Base-by-base conservation (phyloP, 2,797 vertebrate species). In the Gallinago nigripennis region DNA sequence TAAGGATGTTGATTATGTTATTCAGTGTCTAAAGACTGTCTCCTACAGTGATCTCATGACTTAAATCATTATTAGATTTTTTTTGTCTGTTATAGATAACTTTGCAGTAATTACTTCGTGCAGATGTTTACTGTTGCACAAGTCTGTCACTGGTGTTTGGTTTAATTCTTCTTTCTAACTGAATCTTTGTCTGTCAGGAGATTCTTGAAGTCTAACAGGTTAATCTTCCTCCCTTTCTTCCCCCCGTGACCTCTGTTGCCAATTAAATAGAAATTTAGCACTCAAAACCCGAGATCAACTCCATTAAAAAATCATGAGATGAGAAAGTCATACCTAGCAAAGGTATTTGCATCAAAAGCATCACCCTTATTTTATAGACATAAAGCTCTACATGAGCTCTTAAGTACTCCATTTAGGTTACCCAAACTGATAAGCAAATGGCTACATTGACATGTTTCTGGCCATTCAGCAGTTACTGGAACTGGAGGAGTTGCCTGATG, bases 231-330 rank as follows among this genome's bases (percentile, higher is more conserved):
- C 30, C 11, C 15, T 17, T 72, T 60, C 19, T 2, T 73, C 8
- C 27, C 16, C 2, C 3, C 5, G 3, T 4, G 4, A 23, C 11
- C 5, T 86, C 15, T 11, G 11, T 15, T 68, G n/a, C 14, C 37
- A 71, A 4, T 6, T 43, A 46, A 37, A 76, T 8, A 69, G 16
- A 24, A 86, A 60, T 23, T 48, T 65, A 33, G 7, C 9, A 48
- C 33, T 90, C 35, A 51, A 21, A 82, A 63, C 8, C 10, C 2
- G 16, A 30, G 6, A 25, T 76, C 13, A 41, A 24, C 17, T 84
- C n/a, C 3, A 1, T 45, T 45, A 53, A 92, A 64, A 56, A 4
- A 12, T 39, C 4, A 0, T 33, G 69, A 82, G 12, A 30, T 25
- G 19, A 56, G 14, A n/a, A n/a, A 50, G 24, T 70, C 15, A 9